phyloP scores from a whole-genome alignment of 2,888 invertebrate species.

The Philonicus albiceps region DNA sequence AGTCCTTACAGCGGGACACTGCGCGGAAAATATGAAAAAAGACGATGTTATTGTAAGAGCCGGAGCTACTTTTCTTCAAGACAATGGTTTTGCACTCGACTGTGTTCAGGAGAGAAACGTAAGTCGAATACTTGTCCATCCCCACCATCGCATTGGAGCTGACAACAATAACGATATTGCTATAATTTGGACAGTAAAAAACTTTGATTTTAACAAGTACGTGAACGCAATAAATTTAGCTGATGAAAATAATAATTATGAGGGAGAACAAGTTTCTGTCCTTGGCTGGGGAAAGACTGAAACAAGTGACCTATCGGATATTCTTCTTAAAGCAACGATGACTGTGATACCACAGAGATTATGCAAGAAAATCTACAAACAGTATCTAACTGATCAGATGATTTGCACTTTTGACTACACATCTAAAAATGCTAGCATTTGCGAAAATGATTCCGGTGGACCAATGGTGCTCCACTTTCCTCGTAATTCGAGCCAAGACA shows the following conservation, averaged over 20 bases:
- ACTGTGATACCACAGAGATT: neutral
- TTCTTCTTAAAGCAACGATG: neutral
- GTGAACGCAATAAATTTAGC: neutral
- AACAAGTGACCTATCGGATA: neutral
- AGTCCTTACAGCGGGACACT: constrained; percentile 9
- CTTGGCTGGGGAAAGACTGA: constrained; percentile 8
- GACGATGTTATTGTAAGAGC: neutral
- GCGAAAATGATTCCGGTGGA: neutral
- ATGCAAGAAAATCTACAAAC: neutral
- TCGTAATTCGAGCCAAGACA: neutral
- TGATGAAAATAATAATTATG: neutral
- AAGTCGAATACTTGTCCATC: neutral
- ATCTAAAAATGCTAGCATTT: neutral
- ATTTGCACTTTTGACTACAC: neutral
- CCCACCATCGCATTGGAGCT: neutral
- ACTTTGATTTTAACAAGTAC: neutral
- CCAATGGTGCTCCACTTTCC: neutral
- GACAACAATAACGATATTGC: neutral
- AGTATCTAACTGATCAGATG: neutral
- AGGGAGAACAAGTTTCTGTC: neutral
- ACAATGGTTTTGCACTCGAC: neutral
- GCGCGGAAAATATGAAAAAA: neutral
- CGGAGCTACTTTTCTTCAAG: neutral
- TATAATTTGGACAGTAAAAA: neutral
- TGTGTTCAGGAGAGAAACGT: neutral